Conservation (phyloP, 1,140 invertebrate species). For the Panulirus ornatus region DNA sequence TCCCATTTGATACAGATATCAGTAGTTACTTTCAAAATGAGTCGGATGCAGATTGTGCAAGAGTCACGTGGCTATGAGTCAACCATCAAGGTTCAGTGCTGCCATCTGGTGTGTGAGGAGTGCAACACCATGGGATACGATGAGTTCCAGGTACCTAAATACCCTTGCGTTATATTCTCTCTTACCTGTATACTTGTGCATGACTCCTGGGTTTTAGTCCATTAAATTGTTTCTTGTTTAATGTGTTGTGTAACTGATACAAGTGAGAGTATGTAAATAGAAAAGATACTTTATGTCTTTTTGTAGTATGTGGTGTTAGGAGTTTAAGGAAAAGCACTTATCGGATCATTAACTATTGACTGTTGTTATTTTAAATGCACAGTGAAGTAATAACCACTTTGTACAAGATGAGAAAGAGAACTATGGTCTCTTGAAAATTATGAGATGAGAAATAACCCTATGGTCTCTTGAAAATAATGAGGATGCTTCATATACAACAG, state of each 20-base stretch:
- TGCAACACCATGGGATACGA: conserved; percentile 93
- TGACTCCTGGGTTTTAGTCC: background rate
- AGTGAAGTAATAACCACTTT: too few relatives aligned
- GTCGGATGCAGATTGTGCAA: conserved; percentile 89
- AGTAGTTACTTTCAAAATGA: conserved; percentile 88
- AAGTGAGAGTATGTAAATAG: background rate
- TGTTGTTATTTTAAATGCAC: too few relatives aligned
- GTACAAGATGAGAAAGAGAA: too few relatives aligned
- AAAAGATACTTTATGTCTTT: conserved; percentile 26
- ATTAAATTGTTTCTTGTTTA: conserved; percentile 18
- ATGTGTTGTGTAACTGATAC: conserved; percentile 18
- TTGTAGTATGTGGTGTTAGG: background rate
- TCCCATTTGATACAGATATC: conserved; percentile 83
- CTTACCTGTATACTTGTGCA: background rate
- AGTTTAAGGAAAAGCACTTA: background rate
- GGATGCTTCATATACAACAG: too few relatives aligned
- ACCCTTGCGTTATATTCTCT: background rate
- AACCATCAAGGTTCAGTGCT: conserved; percentile 86
- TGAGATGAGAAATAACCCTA: too few relatives aligned
- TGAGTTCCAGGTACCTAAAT: conserved; percentile 89
- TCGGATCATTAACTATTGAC: too few relatives aligned
- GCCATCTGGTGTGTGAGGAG: conserved; percentile 87
- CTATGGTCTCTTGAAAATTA: too few relatives aligned
- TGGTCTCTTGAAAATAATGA: too few relatives aligned
- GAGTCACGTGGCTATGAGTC: conserved; percentile 88